phyloP scores from a whole-genome alignment of 1,140 invertebrate genomes.

The Aphidius ervi region DNA sequence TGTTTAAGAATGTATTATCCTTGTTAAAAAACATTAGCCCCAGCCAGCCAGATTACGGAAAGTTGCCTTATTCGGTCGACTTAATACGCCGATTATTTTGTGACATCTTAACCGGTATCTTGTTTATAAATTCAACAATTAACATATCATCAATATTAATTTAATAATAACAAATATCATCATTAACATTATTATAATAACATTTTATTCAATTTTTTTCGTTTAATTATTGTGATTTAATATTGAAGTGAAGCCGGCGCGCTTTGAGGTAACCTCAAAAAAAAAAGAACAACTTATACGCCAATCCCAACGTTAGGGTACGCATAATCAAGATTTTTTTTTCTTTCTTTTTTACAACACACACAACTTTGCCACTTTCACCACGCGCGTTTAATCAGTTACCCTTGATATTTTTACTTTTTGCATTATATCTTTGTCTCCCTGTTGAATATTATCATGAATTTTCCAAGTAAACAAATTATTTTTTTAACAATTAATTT shows the following conservation, averaged over 20 bases:
- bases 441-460: too few relatives aligned
- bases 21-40: constrained; percentile 48
- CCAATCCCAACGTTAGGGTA: constrained; percentile 2
- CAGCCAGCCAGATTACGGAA: constrained; percentile 32
- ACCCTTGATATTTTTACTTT: not conserved
- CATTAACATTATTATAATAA: too few relatives aligned
- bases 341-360: not conserved
- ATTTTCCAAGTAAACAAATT: too few relatives aligned
- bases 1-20: constrained; percentile 28
- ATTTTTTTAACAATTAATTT: too few relatives aligned
- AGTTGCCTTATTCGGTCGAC: constrained; percentile 11
- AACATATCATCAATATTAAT: not conserved
- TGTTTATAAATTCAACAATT: not conserved
- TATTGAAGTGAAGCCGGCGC: constrained; percentile 45
- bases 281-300: not conserved
- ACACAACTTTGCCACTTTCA: constrained; percentile 22
- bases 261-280: constrained; percentile 51
- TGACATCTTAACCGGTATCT: constrained; percentile 20
- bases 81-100: constrained; percentile 14
- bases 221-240: constrained; percentile 13
- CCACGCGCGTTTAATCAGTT: constrained; percentile 17
- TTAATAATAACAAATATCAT: too few relatives aligned
- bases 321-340: constrained; percentile 4
- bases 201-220: not conserved
- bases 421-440: too few relatives aligned